Evolutionary conservation across 2,888 invertebrate species (phyloP).

Genomic region (Acanthococcus lagerstroemiae): DNA sequence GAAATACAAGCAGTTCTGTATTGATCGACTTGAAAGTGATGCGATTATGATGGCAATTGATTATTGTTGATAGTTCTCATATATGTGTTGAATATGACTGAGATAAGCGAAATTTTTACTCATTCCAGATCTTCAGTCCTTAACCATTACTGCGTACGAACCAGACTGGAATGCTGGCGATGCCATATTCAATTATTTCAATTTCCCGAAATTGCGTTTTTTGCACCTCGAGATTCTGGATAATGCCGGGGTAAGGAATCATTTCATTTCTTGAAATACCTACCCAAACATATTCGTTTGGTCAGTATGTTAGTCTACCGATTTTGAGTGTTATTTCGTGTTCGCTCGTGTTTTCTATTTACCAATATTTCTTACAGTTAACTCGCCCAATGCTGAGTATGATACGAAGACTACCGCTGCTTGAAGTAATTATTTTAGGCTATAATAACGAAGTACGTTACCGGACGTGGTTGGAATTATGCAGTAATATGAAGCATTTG

Average conservation of each 20-base stretch:
- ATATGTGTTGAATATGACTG: no score
- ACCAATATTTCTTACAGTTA: no score
- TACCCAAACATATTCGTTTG: no score
- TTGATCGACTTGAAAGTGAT: neutral
- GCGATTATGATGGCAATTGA: neutral
- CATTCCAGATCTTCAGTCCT: neutral
- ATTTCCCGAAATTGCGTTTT: neutral
- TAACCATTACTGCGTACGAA: neutral
- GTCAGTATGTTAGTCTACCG: no score
- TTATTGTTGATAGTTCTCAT: no score
- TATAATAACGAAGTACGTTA: neutral
- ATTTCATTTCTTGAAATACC: neutral
- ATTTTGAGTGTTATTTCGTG: no score
- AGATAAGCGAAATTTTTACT: neutral
- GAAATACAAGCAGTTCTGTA: neutral
- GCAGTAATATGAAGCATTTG: neutral
- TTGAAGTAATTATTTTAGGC: neutral
- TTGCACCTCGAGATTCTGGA: neutral
- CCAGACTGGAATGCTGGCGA: neutral
- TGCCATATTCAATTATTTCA: neutral
- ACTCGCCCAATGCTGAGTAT: no score
- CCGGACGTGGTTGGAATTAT: neutral
- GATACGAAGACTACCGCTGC: neutral
- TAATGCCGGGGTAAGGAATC: neutral
- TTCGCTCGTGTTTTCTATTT: no score